phyloP scores from a whole-genome alignment of 2,797 vertebrate species.

The Oreochromis mossambicus region DNA sequence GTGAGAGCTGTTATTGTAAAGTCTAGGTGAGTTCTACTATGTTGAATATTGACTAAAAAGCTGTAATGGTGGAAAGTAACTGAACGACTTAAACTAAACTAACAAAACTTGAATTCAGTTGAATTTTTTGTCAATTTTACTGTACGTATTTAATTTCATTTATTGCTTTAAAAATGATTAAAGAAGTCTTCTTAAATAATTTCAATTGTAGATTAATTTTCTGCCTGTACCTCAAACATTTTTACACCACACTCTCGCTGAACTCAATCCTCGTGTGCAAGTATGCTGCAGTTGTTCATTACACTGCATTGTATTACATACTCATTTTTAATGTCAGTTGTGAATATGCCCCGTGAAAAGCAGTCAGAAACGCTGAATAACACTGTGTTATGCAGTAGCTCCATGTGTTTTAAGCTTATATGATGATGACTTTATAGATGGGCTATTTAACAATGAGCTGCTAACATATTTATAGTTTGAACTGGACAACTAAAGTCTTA shows the following conservation, averaged over 20 bases:
- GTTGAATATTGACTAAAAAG: not conserved
- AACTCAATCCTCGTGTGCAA: not conserved
- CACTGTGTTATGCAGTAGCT: not conserved
- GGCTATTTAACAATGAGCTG: not conserved
- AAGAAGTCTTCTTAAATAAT: not conserved
- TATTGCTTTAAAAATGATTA: not conserved
- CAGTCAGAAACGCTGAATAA: not conserved
- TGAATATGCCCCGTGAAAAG: not conserved
- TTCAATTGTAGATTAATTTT: not conserved
- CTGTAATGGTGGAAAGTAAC: not conserved
- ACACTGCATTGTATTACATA: not conserved
- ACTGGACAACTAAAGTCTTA: not conserved
- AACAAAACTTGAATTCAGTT: not conserved
- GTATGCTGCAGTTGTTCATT: not conserved
- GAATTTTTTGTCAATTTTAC: not conserved
- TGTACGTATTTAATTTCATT: fast-evolving
- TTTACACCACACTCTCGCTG: not conserved
- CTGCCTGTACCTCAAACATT: not conserved
- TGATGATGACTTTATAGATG: not conserved
- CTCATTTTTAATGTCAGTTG: not conserved
- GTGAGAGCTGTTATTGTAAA: not conserved
- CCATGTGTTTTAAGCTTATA: not conserved
- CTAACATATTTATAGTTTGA: not conserved
- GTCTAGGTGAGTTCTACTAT: not conserved
- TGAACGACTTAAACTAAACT: not conserved